Evolutionary conservation across 2,888 invertebrate genomes (phyloP).

Genomic region (Rhamphomyia laevipes): DNA sequence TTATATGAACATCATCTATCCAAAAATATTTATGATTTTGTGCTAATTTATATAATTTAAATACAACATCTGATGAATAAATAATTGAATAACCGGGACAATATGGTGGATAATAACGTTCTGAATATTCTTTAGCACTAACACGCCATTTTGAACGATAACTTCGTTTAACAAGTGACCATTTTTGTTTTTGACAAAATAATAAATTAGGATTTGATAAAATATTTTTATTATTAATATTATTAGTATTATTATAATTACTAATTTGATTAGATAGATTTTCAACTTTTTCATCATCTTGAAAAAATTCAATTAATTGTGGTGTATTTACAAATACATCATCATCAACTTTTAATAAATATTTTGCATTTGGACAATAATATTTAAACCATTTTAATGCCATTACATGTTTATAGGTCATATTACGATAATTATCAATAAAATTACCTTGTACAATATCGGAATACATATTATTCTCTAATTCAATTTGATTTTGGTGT

Average conservation of each 20-base stretch:
- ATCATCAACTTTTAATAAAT: conserved; percentile 63
- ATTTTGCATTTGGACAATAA: conserved; percentile 55
- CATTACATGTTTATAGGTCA: conserved; percentile 77
- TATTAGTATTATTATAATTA: conserved; percentile 11
- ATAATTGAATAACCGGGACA: conserved; percentile 63
- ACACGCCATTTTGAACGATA: conserved; percentile 69
- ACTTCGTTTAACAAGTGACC: conserved; percentile 45
- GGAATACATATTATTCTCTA: conserved; percentile 45
- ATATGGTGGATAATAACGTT: conserved; percentile 56
- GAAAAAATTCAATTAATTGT: conserved; percentile 43
- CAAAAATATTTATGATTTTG: conserved; percentile 59
- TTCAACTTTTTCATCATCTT: neutral
- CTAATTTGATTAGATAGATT: conserved; percentile 6
- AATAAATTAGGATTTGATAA: conserved; percentile 43
- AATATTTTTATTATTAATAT: conserved; percentile 34
- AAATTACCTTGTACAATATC: conserved; percentile 72
- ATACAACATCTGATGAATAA: conserved; percentile 51
- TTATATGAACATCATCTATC: conserved; percentile 74
- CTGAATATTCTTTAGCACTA: conserved; percentile 51
- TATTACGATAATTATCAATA: conserved; percentile 63
- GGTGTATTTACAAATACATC: conserved; percentile 64
- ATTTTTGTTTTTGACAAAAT: conserved; percentile 46
- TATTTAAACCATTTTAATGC: conserved; percentile 65
- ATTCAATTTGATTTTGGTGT: conserved; percentile 31
- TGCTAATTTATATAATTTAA: conserved; percentile 45